Evolutionary conservation across 2,113 vertebrate species (phyloP).

Genomic region (Myiozetetes cayanensis): DNA sequence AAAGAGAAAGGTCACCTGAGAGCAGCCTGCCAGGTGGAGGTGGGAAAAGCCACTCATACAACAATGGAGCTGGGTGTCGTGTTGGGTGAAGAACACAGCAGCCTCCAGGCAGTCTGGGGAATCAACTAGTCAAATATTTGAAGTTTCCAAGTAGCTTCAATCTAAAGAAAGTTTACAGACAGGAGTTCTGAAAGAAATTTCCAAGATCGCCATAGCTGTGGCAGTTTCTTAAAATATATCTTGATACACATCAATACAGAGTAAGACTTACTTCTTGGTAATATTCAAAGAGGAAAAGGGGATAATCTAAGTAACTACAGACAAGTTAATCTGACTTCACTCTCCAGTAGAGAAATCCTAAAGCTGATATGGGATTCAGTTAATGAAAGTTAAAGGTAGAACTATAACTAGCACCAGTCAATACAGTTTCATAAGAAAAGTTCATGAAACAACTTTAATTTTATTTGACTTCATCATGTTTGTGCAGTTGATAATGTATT

Average conservation of each 20-base stretch:
- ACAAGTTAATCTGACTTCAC: neutral
- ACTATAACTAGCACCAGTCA: neutral
- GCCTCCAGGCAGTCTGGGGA: neutral
- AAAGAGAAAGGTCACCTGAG: neutral
- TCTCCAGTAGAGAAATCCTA: neutral
- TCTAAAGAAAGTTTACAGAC: neutral
- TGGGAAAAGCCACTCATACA: neutral
- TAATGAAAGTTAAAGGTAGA: neutral
- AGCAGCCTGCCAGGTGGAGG: neutral
- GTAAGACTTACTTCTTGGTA: neutral
- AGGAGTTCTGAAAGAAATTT: neutral
- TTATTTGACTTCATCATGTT: neutral
- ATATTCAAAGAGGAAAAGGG: neutral
- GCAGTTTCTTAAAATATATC: neutral
- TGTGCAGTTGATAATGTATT: neutral
- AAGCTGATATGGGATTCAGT: neutral
- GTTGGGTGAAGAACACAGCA: neutral
- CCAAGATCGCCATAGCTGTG: neutral
- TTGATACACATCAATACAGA: neutral
- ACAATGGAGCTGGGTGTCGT: neutral
- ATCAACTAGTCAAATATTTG: neutral
- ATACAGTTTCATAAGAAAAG: neutral
- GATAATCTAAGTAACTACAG: neutral
- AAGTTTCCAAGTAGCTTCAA: neutral
- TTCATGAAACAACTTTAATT: neutral